Conservation (phyloP, 2,797 vertebrate species). For the Paedocypris micromegethes region DNA sequence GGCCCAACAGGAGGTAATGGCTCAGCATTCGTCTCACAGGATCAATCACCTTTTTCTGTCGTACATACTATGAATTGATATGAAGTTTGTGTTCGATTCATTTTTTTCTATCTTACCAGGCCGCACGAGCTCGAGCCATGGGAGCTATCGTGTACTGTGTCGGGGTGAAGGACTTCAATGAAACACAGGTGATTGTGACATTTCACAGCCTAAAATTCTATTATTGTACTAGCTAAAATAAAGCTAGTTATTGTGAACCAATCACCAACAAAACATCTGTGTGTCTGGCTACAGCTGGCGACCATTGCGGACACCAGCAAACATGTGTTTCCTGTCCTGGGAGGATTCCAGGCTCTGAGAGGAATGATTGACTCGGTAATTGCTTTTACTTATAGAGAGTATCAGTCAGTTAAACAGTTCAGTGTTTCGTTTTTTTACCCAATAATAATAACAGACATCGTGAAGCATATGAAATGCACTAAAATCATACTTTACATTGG, state of each 20-base stretch:
- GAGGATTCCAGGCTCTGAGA: constrained; percentile 82
- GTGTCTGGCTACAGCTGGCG: constrained; percentile 72
- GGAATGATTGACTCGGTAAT: constrained; percentile 84
- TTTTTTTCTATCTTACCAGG: constrained; percentile 59
- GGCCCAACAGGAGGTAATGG: constrained; percentile 76
- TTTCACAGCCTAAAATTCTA: too few species aligned
- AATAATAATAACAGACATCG: background rate
- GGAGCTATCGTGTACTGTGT: constrained; percentile 87
- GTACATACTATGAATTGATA: background rate
- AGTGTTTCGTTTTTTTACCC: too few species aligned
- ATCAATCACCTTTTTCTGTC: background rate
- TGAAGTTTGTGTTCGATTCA: background rate
- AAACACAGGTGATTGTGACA: constrained; percentile 77
- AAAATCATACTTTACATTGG: background rate
- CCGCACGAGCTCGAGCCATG: constrained; percentile 72
- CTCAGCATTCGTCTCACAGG: too few species aligned
- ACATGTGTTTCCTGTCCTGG: constrained; percentile 84
- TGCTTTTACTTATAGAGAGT: too few species aligned
- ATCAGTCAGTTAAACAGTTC: too few species aligned
- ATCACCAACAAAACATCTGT: constrained; percentile 16
- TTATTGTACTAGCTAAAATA: too few species aligned
- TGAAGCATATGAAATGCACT: too few species aligned
- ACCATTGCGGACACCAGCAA: constrained; percentile 87
- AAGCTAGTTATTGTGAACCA: too few species aligned
- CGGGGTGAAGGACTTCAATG: constrained; percentile 85